phyloP scores from a whole-genome alignment of 2,888 invertebrate species.

The Strigamia maritima region DNA sequence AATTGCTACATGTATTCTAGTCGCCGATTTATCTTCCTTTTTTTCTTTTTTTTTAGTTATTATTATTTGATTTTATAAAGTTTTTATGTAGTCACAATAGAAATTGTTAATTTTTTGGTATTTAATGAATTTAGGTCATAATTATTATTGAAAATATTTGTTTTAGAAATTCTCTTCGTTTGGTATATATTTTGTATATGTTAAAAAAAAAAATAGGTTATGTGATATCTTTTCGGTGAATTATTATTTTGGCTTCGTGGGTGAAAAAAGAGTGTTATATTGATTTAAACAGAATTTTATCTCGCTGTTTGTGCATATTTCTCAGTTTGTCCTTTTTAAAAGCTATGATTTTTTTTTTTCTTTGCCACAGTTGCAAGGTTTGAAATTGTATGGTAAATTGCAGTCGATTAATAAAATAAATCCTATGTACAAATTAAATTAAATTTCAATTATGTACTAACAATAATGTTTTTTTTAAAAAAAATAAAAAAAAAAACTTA shows the following conservation, averaged over 20 bases:
- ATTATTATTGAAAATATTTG: neutral
- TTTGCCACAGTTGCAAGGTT: conserved; percentile 14
- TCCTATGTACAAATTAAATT: conserved; percentile 16
- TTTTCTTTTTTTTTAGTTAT: neutral
- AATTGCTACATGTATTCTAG: neutral
- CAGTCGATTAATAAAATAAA: conserved; percentile 15
- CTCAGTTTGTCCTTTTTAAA: neutral
- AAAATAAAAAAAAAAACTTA: neutral
- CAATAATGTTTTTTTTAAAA: neutral
- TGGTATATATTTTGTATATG: neutral
- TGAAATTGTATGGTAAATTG: conserved; percentile 25
- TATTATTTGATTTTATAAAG: too few relatives aligned
- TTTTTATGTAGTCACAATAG: neutral
- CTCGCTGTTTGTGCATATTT: neutral
- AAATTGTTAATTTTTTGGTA: neutral
- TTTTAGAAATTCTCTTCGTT: neutral
- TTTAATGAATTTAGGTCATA: neutral
- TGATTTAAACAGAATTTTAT: neutral
- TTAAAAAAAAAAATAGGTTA: neutral
- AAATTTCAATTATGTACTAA: neutral
- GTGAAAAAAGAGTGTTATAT: neutral
- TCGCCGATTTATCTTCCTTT: neutral
- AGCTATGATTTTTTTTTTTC: neutral
- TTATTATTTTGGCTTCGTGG: neutral
- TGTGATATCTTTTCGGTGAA: conserved; percentile 15